Percentiles rank a stretch among this genome's conserved stretches.
Conservation (phyloP, 2,888 invertebrate species). For the Aromia moschata region DNA sequence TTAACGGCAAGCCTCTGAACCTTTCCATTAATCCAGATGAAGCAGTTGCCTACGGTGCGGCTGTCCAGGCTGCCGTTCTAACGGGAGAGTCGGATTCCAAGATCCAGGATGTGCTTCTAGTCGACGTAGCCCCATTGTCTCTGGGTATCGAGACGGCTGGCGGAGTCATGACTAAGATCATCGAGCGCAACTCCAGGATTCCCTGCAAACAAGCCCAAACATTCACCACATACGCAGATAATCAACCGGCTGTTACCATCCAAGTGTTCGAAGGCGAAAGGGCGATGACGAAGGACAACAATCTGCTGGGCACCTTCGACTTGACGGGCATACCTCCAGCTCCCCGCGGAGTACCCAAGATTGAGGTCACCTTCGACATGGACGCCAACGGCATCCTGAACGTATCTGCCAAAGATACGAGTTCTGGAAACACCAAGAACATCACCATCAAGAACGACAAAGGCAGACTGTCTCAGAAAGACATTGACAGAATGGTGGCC, state of each 20-base stretch:
- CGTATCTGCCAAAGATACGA: slow-evolving; percentile 68
- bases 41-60: slow-evolving; percentile 60
- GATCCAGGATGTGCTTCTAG: slow-evolving; percentile 78
- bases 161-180: slow-evolving; percentile 76
- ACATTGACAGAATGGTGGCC: slow-evolving; percentile 81
- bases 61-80: slow-evolving; percentile 58
- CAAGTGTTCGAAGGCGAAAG: slow-evolving; percentile 79
- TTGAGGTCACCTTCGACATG: slow-evolving; percentile 77
- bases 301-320: slow-evolving; percentile 72
- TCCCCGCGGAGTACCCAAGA: slow-evolving; percentile 74
- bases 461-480: slow-evolving; percentile 80
- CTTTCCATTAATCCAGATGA: slow-evolving; percentile 60
- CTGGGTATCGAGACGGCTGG: slow-evolving; percentile 82
- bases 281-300: slow-evolving; percentile 84
- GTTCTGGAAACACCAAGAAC: slow-evolving; percentile 73
- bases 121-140: slow-evolving; percentile 75
- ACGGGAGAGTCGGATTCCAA: slow-evolving; percentile 68
- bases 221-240: slow-evolving; percentile 76
- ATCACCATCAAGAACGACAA: slow-evolving; percentile 86
- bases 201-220: slow-evolving; percentile 68
- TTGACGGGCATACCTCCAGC: slow-evolving; percentile 76
- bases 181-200: slow-evolving; percentile 68
- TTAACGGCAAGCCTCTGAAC: slow-evolving; percentile 67
- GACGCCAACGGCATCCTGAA: slow-evolving; percentile 78
- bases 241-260: slow-evolving; percentile 75